phyloP scores from a whole-genome alignment of 2,888 invertebrate genomes.

The Platycnemis pennipes region DNA sequence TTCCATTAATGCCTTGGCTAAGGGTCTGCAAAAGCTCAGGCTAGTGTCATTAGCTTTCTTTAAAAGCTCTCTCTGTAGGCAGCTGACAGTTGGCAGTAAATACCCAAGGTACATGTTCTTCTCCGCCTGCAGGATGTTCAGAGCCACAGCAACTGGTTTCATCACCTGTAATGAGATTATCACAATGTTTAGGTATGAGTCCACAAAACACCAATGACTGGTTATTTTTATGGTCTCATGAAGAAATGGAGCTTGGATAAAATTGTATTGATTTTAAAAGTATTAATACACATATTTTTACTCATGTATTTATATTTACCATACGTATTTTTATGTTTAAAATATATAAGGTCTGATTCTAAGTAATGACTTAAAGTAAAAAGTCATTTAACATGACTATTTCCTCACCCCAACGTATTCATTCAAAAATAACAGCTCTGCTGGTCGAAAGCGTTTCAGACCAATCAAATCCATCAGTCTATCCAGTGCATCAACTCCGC shows the following conservation, averaged over 20 bases:
- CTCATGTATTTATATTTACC: neutral
- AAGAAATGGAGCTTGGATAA: neutral
- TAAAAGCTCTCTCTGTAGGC: neutral
- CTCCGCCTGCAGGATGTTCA: neutral
- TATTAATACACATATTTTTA: neutral
- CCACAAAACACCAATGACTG: too few species aligned
- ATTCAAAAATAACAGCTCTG: too few species aligned
- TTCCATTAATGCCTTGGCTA: neutral
- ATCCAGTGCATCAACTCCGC: too few species aligned
- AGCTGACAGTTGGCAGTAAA: conserved; percentile 3
- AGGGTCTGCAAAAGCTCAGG: neutral
- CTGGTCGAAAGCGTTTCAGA: too few species aligned
- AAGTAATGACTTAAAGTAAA: neutral
- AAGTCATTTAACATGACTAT: conserved; percentile 5
- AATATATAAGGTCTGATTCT: too few species aligned
- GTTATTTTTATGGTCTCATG: too few species aligned
- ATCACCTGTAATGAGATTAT: too few species aligned
- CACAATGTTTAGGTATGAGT: too few species aligned
- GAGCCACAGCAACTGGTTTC: neutral
- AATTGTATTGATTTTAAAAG: neutral
- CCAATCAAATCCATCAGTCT: too few species aligned
- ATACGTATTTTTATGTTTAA: neutral
- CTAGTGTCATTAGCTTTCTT: neutral
- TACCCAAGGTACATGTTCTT: neutral
- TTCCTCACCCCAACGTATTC: neutral